A percentile compares a stretch with the other conserved stretches of the same genome.
These are phyloP conservation scores for Branchinecta lynchi DNA, from an alignment of 1,140 invertebrate genomes.

Conservation along the genomic window DNA sequence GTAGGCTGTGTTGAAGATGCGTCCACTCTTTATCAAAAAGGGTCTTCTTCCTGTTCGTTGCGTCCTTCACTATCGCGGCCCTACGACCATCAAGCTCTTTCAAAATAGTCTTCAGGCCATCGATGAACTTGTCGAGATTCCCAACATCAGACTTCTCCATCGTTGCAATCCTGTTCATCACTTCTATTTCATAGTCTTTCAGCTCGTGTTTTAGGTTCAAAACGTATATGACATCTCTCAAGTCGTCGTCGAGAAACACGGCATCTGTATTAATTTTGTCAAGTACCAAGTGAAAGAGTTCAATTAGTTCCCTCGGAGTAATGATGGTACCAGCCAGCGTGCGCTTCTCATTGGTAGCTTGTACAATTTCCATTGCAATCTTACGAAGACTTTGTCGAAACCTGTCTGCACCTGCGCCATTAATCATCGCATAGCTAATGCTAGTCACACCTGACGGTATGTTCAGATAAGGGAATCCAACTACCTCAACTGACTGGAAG, in stretches of 20 bases:
- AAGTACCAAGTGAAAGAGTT: not conserved
- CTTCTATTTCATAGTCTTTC: not conserved
- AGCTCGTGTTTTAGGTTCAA: not conserved
- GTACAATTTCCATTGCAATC: not conserved
- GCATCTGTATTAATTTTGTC: not conserved
- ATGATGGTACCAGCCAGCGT: not conserved
- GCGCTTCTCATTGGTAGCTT: not conserved
- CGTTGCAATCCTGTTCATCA: no score
- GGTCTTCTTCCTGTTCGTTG: no score
- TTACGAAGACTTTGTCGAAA: not conserved
- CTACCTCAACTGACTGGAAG: not conserved
- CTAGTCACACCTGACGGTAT: not conserved
- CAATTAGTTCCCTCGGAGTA: not conserved
- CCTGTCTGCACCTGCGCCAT: not conserved
- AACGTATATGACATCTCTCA: not conserved
- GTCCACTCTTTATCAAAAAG: no score
- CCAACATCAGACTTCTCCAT: no score
- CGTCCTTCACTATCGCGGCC: no score
- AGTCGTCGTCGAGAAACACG: not conserved
- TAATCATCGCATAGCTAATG: not conserved
- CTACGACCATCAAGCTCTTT: no score
- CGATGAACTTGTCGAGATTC: no score
- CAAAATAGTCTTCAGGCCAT: no score
- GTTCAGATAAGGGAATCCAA: slow-evolving; percentile 7
- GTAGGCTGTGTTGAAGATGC: no score